Conservation (phyloP, 2,113 vertebrate species). For the Herpetotheres cachinnans region DNA sequence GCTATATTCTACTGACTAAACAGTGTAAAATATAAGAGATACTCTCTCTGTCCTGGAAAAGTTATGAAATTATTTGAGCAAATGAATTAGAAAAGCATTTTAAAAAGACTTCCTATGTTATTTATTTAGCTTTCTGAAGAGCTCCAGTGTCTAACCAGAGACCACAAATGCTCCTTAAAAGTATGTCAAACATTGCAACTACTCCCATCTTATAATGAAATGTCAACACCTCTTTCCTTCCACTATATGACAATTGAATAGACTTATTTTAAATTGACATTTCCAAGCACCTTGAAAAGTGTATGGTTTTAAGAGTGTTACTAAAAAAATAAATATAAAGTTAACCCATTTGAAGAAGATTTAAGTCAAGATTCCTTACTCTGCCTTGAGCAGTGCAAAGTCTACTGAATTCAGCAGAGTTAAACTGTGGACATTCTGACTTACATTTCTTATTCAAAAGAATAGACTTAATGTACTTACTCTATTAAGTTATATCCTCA, state of each 20-base stretch:
- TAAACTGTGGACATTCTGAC: background rate
- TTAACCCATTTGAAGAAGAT: background rate
- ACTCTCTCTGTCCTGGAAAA: background rate
- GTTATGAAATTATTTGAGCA: background rate
- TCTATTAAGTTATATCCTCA: background rate
- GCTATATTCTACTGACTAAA: background rate
- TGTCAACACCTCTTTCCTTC: background rate
- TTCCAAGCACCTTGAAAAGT: background rate
- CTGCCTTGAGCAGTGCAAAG: background rate
- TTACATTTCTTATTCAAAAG: background rate
- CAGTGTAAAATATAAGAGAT: background rate
- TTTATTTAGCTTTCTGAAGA: background rate
- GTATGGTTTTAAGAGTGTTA: background rate
- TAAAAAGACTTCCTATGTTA: background rate
- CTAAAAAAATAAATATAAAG: background rate
- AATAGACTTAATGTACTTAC: background rate
- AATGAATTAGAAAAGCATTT: background rate
- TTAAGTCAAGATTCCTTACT: background rate
- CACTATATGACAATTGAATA: background rate
- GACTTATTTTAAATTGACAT: background rate
- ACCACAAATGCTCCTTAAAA: background rate
- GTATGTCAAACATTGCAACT: background rate
- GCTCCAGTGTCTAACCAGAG: background rate
- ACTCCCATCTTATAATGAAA: background rate
- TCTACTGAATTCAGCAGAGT: background rate